These are phyloP conservation scores for Leptobrachium leishanense DNA, from an alignment of 2,113 vertebrate genomes.

Conservation along the genomic window DNA sequence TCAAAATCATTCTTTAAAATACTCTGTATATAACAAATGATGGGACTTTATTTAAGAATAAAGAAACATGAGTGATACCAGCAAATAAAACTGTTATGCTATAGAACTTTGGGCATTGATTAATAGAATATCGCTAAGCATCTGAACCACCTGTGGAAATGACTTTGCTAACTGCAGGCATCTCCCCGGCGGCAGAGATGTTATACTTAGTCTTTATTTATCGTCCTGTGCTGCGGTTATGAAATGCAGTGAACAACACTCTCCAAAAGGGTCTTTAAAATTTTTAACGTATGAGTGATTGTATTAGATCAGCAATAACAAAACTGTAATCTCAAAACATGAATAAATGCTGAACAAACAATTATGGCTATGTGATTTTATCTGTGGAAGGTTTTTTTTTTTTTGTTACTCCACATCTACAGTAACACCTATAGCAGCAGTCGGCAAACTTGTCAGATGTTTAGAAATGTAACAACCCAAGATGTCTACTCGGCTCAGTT, in stretches of 20 bases:
- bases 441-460: too few species aligned
- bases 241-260: slow-evolving; percentile 50
- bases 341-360: slow-evolving; percentile 76
- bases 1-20: background rate
- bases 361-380: background rate
- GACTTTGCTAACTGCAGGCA: background rate
- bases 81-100: slow-evolving; percentile 72
- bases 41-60: slow-evolving; percentile 46
- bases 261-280: slow-evolving; percentile 77
- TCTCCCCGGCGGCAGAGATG: background rate
- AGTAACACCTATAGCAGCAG: too few species aligned
- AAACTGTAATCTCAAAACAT: slow-evolving; percentile 87
- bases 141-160: background rate
- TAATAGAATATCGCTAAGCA: background rate
- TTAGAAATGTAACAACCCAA: too few species aligned
- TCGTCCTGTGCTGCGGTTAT: slow-evolving; percentile 64
- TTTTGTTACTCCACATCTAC: too few species aligned
- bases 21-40: background rate
- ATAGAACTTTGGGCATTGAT: slow-evolving; percentile 52
- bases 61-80: slow-evolving; percentile 74
- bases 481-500: too few species aligned
- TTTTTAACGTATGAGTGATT: slow-evolving; percentile 87
- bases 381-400: too few species aligned
- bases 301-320: slow-evolving; percentile 98
- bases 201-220: slow-evolving; percentile 16